phyloP scores from a whole-genome alignment of 2,888 invertebrate genomes.

The Stenodema calcarata region DNA sequence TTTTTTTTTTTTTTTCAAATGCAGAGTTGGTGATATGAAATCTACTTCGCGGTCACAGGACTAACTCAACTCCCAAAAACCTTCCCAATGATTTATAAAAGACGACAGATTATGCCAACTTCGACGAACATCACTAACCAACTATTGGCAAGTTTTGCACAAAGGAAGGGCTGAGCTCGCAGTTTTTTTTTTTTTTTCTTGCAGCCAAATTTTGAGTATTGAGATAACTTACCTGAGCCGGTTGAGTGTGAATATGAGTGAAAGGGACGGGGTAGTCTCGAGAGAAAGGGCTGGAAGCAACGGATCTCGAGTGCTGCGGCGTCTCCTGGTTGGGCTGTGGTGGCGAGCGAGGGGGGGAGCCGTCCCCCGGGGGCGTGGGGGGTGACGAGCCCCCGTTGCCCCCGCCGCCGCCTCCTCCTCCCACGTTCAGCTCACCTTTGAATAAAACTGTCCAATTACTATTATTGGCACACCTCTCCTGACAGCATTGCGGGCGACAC shows the following conservation, averaged over 20 bases:
- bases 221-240: constrained; percentile 71
- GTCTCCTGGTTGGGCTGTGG: constrained; percentile 51
- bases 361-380: constrained; percentile 65
- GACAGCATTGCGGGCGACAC: background rate
- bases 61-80: no score
- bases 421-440: constrained; percentile 54
- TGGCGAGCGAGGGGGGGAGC: constrained; percentile 54
- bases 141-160: no score
- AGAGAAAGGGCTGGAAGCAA: constrained; percentile 61
- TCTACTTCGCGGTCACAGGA: no score
- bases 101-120: no score
- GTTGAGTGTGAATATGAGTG: constrained; percentile 92
- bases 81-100: no score
- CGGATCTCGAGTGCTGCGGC: constrained; percentile 57
- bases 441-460: constrained; percentile 46
- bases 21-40: no score
- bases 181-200: background rate
- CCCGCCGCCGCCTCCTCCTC: constrained; percentile 51
- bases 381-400: constrained; percentile 65
- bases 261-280: constrained; percentile 87
- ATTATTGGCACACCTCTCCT: constrained; percentile 31
- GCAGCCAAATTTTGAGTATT: constrained; percentile 18
- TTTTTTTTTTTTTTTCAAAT: no score
- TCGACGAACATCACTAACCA: no score
- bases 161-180: no score